Evolutionary conservation across 1,140 invertebrate species (phyloP).

Genomic region (Trypoxylus dichotomus): DNA sequence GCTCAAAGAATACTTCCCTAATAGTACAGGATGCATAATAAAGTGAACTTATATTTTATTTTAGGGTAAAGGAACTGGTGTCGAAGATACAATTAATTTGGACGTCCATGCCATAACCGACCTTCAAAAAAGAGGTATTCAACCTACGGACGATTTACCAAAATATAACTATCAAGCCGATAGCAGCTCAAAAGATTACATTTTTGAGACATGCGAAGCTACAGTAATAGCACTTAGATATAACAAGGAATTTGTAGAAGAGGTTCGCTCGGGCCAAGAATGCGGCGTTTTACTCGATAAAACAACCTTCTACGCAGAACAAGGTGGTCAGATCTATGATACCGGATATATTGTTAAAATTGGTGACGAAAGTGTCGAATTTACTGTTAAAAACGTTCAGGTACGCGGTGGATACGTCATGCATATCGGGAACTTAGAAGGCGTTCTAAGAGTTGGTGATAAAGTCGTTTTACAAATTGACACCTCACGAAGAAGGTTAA

Average conservation of each 20-base stretch:
- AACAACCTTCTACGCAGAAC: conserved; percentile 97
- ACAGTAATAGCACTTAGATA: conserved; percentile 72
- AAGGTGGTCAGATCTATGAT: conserved; percentile 98
- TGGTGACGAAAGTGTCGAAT: conserved; percentile 85
- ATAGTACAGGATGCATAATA: too few relatives aligned
- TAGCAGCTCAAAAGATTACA: conserved; percentile 69
- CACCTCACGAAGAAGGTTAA: conserved; percentile 74
- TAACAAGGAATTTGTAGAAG: conserved; percentile 85
- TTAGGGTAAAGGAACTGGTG: conserved; percentile 69
- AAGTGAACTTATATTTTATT: conserved; percentile 10
- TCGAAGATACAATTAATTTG: conserved; percentile 81
- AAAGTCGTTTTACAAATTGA: conserved; percentile 82
- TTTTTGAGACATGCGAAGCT: conserved; percentile 65
- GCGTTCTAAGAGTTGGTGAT: conserved; percentile 83
- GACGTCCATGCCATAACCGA: conserved; percentile 96
- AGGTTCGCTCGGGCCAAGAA: conserved; percentile 81
- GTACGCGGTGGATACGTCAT: conserved; percentile 94
- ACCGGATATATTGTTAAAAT: conserved; percentile 92
- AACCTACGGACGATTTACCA: conserved; percentile 84
- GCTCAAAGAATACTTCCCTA: too few relatives aligned
- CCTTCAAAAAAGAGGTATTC: conserved; percentile 76
- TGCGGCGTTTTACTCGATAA: conserved; percentile 91
- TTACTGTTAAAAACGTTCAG: conserved; percentile 94
- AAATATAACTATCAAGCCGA: conserved; percentile 90
- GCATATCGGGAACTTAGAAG: conserved; percentile 88